Evolutionary conservation across 2,113 vertebrate species (phyloP).

Genomic region (Ctenodactylus gundi): DNA sequence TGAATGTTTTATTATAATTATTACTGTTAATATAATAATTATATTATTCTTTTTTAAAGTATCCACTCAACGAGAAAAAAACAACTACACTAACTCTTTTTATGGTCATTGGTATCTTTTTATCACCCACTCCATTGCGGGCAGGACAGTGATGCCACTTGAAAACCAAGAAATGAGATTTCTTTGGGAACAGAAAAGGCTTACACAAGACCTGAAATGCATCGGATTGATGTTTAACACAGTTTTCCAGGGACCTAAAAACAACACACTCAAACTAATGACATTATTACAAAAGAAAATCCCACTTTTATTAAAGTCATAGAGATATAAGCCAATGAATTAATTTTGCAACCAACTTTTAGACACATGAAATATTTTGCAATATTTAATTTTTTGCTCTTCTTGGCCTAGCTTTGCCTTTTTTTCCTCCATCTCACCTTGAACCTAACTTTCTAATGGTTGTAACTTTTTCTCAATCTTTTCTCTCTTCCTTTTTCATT

Average conservation of each 20-base stretch:
- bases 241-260: not conserved
- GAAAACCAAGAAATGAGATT: not conserved
- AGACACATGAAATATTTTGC: conserved; percentile 1
- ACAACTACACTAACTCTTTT: not conserved
- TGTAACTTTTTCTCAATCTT: not conserved
- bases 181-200: not conserved
- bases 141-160: not conserved
- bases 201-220: not conserved
- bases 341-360: conserved; percentile 14
- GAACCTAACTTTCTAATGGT: not conserved
- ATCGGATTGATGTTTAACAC: not conserved
- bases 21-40: not conserved
- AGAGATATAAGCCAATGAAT: not conserved
- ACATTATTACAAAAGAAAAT: conserved; percentile 34
- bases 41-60: not conserved
- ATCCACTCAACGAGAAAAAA: not conserved
- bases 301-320: conserved; percentile 41
- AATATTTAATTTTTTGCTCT: conserved; percentile 20
- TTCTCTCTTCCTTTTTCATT: not conserved
- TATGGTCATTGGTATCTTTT: not conserved
- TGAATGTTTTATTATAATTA: not conserved
- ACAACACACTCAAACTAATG: conserved; percentile 17
- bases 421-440: not conserved
- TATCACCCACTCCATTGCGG: not conserved
- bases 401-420: not conserved